Conservation (phyloP, 2,797 vertebrate species). For the Taeniopygia guttata region DNA sequence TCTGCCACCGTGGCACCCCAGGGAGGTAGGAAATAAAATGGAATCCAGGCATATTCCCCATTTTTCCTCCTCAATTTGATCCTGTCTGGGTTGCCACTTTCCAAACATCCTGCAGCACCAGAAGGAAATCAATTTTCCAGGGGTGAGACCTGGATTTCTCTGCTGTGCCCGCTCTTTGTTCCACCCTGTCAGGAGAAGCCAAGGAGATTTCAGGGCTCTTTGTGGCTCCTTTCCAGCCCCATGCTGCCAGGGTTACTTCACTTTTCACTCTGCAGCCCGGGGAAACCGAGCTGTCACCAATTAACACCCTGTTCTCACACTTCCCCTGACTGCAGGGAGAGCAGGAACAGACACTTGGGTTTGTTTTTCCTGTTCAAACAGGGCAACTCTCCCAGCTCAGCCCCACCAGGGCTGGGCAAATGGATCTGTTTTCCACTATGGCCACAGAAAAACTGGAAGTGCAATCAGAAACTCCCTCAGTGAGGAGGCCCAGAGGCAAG, state of each 20-base stretch:
- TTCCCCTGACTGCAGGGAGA: background rate
- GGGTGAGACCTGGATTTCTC: background rate
- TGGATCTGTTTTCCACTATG: background rate
- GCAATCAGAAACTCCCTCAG: background rate
- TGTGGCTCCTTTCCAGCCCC: background rate
- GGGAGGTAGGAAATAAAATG: background rate
- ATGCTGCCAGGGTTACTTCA: background rate
- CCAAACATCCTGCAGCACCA: background rate
- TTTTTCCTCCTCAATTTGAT: background rate
- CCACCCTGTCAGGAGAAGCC: background rate
- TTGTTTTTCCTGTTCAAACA: background rate
- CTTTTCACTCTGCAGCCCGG: background rate
- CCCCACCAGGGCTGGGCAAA: background rate
- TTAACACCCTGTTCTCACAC: background rate
- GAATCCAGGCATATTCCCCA: background rate
- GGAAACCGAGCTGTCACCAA: background rate
- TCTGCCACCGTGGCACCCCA: rapidly evolving
- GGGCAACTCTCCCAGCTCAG: background rate
- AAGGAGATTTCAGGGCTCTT: background rate
- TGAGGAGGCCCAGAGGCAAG: background rate
- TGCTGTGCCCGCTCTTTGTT: background rate
- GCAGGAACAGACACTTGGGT: background rate
- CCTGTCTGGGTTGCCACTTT: background rate
- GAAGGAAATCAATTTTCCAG: background rate
- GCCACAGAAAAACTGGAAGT: background rate